These are phyloP conservation scores for Acheta domesticus DNA, from an alignment of 2,888 invertebrate species.

Conservation along the genomic window DNA sequence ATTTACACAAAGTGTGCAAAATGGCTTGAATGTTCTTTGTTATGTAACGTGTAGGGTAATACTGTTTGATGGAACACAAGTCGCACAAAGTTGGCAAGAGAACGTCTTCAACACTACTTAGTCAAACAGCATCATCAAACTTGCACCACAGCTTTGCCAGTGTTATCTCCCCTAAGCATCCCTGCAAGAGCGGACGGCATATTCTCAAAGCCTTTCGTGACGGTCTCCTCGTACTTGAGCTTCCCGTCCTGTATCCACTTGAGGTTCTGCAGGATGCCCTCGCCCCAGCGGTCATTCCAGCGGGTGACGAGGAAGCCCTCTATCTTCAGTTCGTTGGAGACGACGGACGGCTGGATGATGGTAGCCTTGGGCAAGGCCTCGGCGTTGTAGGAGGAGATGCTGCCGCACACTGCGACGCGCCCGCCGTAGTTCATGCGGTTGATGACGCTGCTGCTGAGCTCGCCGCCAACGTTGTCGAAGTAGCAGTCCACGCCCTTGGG, in stretches of 20 bases:
- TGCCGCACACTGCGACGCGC: conserved; percentile 62
- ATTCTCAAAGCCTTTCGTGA: conserved; percentile 46
- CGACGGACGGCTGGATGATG: conserved; percentile 55
- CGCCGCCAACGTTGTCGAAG: conserved; percentile 74
- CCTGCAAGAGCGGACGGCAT: conserved; percentile 47
- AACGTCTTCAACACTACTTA: too few relatives aligned
- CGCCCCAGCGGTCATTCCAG: conserved; percentile 59
- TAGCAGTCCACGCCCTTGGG: conserved; percentile 72
- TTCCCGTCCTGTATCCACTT: conserved; percentile 57
- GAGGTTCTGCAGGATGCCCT: conserved; percentile 61
- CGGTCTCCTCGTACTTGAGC: conserved; percentile 45
- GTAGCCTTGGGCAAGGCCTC: conserved; percentile 41
- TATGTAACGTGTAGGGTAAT: too few relatives aligned
- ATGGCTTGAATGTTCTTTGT: too few relatives aligned
- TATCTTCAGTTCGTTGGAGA: conserved; percentile 57
- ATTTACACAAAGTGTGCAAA: too few relatives aligned
- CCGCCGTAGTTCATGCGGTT: conserved; percentile 61
- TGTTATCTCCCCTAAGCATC: conserved; percentile 45
- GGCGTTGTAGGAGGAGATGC: conserved; percentile 47
- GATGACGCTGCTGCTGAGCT: conserved; percentile 57
- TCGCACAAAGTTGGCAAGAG: too few relatives aligned
- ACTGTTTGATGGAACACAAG: too few relatives aligned
- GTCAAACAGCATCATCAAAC: conserved; percentile 23
- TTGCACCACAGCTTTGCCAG: conserved; percentile 46
- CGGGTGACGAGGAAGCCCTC: conserved; percentile 58